These are phyloP conservation scores for Eudorcas thomsonii DNA, from an alignment of 2,113 vertebrate genomes.

Conservation along the genomic window DNA sequence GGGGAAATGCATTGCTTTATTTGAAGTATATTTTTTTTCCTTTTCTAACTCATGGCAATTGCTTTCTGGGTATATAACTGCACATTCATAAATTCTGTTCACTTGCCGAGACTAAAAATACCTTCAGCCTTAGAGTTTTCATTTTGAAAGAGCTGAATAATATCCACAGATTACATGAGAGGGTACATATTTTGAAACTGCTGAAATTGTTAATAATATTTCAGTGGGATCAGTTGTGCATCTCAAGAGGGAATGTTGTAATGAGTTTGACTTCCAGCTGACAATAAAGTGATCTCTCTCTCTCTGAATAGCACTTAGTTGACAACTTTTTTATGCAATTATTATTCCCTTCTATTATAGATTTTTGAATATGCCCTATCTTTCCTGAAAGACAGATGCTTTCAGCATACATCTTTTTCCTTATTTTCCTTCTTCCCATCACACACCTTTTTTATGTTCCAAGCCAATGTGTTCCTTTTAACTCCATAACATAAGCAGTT, in stretches of 20 bases:
- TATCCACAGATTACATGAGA: conserved; percentile 32
- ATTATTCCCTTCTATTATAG: not conserved
- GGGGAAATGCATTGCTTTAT: not conserved
- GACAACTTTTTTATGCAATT: not conserved
- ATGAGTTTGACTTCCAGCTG: conserved; percentile 6
- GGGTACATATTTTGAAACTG: conserved; percentile 16
- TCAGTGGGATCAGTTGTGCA: not conserved
- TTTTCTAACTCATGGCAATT: conserved; percentile 45
- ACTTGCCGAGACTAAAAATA: conserved; percentile 60
- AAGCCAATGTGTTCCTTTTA: not conserved
- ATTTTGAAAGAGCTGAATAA: conserved; percentile 44
- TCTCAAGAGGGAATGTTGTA: conserved; percentile 12
- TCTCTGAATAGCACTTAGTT: not conserved
- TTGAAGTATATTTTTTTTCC: not conserved
- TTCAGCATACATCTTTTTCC: not conserved
- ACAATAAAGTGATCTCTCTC: not conserved
- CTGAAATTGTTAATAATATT: conserved; percentile 50
- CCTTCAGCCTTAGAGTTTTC: conserved; percentile 44
- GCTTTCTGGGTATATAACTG: conserved; percentile 27
- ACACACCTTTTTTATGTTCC: not conserved
- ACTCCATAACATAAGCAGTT: not conserved
- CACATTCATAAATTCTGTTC: conserved; percentile 62
- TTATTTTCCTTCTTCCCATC: not conserved
- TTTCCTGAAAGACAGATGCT: not conserved
- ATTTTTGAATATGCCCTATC: not conserved